A percentile compares a stretch with the other conserved stretches of the same genome.
phyloP scores from a whole-genome alignment of 2,888 invertebrate genomes.

The Coenonympha glycerion region DNA sequence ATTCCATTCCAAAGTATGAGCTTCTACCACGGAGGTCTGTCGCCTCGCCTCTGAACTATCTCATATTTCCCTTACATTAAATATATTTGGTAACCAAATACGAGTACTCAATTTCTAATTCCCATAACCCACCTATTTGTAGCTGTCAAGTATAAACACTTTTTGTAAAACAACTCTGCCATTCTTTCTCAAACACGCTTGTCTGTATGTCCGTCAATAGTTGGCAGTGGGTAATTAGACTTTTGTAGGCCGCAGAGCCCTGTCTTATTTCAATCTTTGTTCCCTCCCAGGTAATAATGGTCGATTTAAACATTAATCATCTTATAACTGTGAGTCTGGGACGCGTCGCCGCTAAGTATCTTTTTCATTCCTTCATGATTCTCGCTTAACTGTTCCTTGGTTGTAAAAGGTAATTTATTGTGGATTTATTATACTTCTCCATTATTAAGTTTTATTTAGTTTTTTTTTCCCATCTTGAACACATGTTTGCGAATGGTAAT shows the following conservation, averaged over 20 bases:
- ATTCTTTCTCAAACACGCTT: slow-evolving; percentile 29
- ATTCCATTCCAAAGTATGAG: no score
- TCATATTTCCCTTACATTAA: no score
- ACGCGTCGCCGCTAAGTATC: slow-evolving; percentile 33
- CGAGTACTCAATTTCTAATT: background rate
- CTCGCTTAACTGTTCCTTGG: slow-evolving; percentile 31
- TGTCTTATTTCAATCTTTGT: slow-evolving; percentile 32
- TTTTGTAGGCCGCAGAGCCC: slow-evolving; percentile 23
- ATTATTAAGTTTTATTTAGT: slow-evolving; percentile 23
- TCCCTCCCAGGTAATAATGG: slow-evolving; percentile 22
- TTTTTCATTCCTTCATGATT: slow-evolving; percentile 32
- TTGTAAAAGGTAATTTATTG: slow-evolving; percentile 30
- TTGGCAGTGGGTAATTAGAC: slow-evolving; percentile 34
- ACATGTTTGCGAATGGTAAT: slow-evolving; percentile 6
- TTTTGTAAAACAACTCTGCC: slow-evolving; percentile 28
- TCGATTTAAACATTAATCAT: slow-evolving; percentile 34
- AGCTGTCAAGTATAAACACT: background rate
- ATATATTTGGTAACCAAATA: background rate
- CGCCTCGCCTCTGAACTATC: no score
- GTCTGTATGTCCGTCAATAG: slow-evolving; percentile 29
- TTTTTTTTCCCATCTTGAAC: slow-evolving; percentile 9
- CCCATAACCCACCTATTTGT: slow-evolving; percentile 22
- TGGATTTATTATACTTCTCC: slow-evolving; percentile 20
- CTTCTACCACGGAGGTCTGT: no score
- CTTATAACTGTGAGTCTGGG: slow-evolving; percentile 30